Base-by-base conservation (phyloP, 2,113 vertebrate species). In the Tragelaphus imberbis region DNA sequence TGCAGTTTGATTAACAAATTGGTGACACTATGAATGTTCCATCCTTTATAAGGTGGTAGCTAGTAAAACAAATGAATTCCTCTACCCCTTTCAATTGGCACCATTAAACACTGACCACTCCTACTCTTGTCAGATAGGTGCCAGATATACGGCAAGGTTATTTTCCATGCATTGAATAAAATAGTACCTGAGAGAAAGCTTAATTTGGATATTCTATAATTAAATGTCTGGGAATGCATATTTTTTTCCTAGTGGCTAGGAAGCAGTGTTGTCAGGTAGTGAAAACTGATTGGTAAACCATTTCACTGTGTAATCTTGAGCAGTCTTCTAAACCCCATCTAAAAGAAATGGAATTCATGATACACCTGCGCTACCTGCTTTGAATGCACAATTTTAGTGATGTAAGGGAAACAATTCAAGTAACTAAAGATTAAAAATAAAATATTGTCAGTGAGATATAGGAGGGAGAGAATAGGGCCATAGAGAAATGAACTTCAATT, bases 391-490 rank as follows among this genome's bases (percentile, higher is more conserved):
- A 58, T 89, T 53, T 53, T 84, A 90, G 56, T 91, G 61, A 82
- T 90, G 61, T 75, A 44, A 75, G 36, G 71, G 71, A 75, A 40
- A 25, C 21, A 44, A 44, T 84, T 16, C 11, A 55, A 44, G 15
- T 95, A 86, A 58, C 79, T 88, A 80, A 68, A 97, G 58, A 77
- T 51, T 84, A 88, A 80, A 94, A 77, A 55, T 86, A 68, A 88
- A 92, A 82, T 77, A 53, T 77, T 90, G 12, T 95, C 36, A 88
- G 0, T 85, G 68, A 92, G 19, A 82, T 86, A 15, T 7, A n/a
- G 15, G 33, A 97, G 25, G 47, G 51, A 84, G 10, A 79, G 55
- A 49, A 59, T 21, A 30, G 25, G 28, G 13, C 15, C 40, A 13
- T 40, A 77, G 65, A 91, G 15, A 93, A 71, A 71, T 71, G 23